A percentile compares a stretch with the other conserved stretches of the same genome.
phyloP scores from a whole-genome alignment of 2,888 invertebrate genomes.

The Carabus problematicus region DNA sequence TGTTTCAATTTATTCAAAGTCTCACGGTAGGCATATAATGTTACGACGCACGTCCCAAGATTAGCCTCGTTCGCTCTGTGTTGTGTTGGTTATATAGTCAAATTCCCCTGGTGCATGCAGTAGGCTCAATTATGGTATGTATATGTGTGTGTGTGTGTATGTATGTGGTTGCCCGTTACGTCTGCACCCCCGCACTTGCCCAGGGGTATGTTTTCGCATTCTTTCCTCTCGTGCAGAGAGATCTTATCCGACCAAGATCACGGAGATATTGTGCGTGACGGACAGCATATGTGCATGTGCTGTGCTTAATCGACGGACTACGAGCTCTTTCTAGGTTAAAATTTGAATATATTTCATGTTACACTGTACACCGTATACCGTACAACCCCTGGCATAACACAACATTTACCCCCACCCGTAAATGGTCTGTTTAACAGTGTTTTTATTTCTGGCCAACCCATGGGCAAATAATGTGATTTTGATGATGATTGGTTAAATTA shows the following conservation, averaged over 20 bases:
- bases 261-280: conserved; percentile 8
- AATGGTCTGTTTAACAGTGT: conserved; percentile 4
- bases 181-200: conserved; percentile 1
- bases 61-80: too few relatives aligned
- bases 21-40: too few relatives aligned
- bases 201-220: conserved; percentile 8
- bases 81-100: too few relatives aligned
- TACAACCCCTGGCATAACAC: too few relatives aligned
- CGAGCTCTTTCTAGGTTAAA: conserved; percentile 15
- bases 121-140: background rate
- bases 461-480: too few relatives aligned
- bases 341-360: conserved; percentile 10
- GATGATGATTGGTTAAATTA: too few relatives aligned
- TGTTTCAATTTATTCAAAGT: too few relatives aligned
- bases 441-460: conserved; percentile 2
- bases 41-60: too few relatives aligned
- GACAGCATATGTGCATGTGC: conserved; percentile 19
- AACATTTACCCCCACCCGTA: background rate
- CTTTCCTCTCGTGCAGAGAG: background rate
- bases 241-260: background rate
- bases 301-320: conserved; percentile 13
- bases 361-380: background rate
- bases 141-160: background rate
- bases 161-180: conserved; percentile 6
- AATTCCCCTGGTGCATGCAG: background rate